phyloP scores from a whole-genome alignment of 30 jellyfish, hydroid and myxozoan species.

The Pseudorhiza aurosa region DNA sequence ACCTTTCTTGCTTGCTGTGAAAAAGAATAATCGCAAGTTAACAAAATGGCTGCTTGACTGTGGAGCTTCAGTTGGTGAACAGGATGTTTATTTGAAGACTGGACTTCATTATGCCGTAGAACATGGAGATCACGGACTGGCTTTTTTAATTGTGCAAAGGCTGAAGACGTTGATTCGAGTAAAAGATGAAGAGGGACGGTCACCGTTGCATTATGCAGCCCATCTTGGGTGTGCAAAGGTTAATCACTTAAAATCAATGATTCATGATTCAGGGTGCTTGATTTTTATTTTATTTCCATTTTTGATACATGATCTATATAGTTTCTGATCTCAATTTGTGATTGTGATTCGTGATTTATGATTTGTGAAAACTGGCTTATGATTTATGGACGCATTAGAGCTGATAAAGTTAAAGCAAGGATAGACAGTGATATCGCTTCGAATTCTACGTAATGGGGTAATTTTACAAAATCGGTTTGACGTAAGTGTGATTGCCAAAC shows the following conservation, averaged over 20 bases:
- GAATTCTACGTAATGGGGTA: too few species aligned
- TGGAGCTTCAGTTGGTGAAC: neutral
- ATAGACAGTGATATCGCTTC: too few species aligned
- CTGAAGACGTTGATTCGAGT: neutral
- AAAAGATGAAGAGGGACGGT: slow-evolving; percentile 9
- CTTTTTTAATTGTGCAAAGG: neutral
- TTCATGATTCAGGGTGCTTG: too few species aligned
- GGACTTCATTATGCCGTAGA: slow-evolving; percentile 27
- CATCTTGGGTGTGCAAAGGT: neutral
- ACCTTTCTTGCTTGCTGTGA: slow-evolving; percentile 10
- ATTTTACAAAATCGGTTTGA: too few species aligned
- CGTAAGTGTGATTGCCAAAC: too few species aligned
- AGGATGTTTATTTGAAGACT: neutral
- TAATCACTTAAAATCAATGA: neutral
- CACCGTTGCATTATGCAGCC: slow-evolving; percentile 34
- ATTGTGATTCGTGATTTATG: too few species aligned
- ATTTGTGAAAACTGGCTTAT: too few species aligned
- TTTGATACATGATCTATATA: too few species aligned
- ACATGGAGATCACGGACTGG: neutral
- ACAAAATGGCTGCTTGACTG: neutral
- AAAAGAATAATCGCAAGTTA: neutral
- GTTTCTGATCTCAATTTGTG: too few species aligned
- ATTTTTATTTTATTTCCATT: too few species aligned
- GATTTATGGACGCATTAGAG: too few species aligned
- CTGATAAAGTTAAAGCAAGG: too few species aligned